Percentiles rank a stretch among this genome's conserved stretches.
Conservation (phyloP, 2,888 invertebrate genomes). For the Caenorhabditis sp. region DNA sequence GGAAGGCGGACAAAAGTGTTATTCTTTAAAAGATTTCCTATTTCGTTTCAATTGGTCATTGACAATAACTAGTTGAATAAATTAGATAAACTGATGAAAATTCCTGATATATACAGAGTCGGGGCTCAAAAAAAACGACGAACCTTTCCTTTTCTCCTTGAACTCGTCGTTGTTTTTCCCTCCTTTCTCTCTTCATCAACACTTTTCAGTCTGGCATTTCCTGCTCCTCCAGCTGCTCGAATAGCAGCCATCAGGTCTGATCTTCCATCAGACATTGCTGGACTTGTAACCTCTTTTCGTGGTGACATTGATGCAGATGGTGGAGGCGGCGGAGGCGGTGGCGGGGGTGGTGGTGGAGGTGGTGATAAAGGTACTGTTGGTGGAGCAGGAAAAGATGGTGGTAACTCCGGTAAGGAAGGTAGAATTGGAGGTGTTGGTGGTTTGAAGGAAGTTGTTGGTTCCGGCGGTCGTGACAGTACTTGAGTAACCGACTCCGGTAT, state of each 20-base stretch:
- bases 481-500: neutral
- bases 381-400: constrained; percentile 11
- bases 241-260: constrained; percentile 53
- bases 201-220: constrained; percentile 43
- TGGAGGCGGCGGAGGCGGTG: constrained; percentile 13
- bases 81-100: no score
- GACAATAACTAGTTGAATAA: no score
- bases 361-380: neutral
- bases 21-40: neutral
- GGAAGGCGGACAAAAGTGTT: neutral
- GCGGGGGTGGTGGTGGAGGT: constrained; percentile 21
- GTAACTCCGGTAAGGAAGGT: neutral
- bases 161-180: neutral
- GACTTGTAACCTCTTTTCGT: neutral
- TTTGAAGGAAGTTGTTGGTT: neutral
- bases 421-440: neutral
- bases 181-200: neutral
- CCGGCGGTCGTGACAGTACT: neutral
- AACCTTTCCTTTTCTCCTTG: constrained; percentile 7
- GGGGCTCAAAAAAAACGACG: no score
- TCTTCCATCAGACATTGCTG: constrained; percentile 13
- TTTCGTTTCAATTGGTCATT: no score
- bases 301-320: constrained; percentile 30
- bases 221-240: constrained; percentile 53
- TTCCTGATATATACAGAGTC: no score